phyloP scores from a whole-genome alignment of 1,140 invertebrate species.

The Procambarus clarkii region DNA sequence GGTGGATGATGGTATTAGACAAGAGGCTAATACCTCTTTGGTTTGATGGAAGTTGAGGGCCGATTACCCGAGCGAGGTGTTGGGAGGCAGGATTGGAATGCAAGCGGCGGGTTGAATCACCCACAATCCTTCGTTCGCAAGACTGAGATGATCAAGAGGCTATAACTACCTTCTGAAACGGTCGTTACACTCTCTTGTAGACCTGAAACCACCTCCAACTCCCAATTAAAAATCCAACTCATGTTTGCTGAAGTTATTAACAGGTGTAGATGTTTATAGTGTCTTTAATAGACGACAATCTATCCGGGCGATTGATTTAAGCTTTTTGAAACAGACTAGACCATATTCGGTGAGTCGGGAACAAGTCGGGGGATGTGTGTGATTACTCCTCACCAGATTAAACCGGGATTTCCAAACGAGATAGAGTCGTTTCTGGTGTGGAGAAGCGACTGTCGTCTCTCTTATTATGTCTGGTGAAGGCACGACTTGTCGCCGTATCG shows the following conservation, averaged over 20 bases:
- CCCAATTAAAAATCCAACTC: too few species aligned
- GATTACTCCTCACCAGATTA: not conserved
- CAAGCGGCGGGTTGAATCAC: not conserved
- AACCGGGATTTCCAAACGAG: not conserved
- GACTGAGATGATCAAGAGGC: too few species aligned
- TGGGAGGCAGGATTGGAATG: not conserved
- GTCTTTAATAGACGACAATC: too few species aligned
- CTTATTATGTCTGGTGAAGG: not conserved
- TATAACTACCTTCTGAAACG: too few species aligned
- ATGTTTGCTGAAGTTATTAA: too few species aligned
- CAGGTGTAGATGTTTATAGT: too few species aligned
- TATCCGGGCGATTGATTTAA: not conserved
- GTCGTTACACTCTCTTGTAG: too few species aligned
- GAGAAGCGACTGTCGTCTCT: not conserved
- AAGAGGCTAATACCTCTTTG: not conserved
- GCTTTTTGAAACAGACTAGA: not conserved
- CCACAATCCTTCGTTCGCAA: not conserved
- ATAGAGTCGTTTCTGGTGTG: not conserved
- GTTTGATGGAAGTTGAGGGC: not conserved
- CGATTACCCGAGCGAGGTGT: not conserved
- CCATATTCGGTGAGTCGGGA: not conserved
- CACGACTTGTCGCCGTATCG: too few species aligned
- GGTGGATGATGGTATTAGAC: not conserved
- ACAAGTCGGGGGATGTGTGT: not conserved
- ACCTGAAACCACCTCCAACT: too few species aligned